A percentile compares a stretch with the other conserved stretches of the same genome.
Evolutionary conservation across 2,113 vertebrate genomes (phyloP).

Genomic region (Onychorhynchus coronatus): DNA sequence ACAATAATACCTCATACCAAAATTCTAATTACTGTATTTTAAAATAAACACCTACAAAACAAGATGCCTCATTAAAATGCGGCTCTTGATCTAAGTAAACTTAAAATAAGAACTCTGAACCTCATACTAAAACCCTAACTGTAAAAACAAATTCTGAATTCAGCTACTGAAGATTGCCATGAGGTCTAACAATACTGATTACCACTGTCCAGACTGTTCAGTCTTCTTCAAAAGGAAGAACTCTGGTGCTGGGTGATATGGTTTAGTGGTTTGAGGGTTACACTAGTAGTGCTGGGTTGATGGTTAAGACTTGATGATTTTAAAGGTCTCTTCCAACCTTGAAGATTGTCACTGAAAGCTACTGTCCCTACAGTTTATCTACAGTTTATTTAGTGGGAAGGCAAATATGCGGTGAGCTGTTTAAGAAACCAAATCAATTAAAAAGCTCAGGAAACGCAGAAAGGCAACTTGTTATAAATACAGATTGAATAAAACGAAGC

Average conservation of each 20-base stretch:
- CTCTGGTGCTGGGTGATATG: not conserved
- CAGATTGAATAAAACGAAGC: not conserved
- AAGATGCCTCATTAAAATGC: not conserved
- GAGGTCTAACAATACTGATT: not conserved
- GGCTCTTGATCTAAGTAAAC: not conserved
- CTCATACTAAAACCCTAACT: not conserved
- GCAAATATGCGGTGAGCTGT: not conserved
- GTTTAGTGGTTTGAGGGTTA: not conserved
- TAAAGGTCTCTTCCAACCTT: not conserved
- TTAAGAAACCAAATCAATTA: not conserved
- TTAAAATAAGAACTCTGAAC: not conserved
- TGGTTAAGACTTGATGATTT: not conserved
- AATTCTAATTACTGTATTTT: not conserved
- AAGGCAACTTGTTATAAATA: not conserved
- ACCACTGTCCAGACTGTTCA: not conserved
- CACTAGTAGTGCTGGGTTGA: not conserved
- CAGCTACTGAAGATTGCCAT: not conserved
- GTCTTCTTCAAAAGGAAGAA: not conserved
- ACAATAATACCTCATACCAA: not conserved
- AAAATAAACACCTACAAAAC: not conserved
- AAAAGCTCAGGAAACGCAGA: not conserved
- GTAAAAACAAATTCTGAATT: not conserved
- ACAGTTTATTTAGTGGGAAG: not conserved
- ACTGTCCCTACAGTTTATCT: not conserved
- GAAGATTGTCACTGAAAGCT: not conserved